A percentile compares a stretch with the other conserved stretches of the same genome.
Conservation (phyloP, 1,140 invertebrate species). For the Mercenaria mercenaria region DNA sequence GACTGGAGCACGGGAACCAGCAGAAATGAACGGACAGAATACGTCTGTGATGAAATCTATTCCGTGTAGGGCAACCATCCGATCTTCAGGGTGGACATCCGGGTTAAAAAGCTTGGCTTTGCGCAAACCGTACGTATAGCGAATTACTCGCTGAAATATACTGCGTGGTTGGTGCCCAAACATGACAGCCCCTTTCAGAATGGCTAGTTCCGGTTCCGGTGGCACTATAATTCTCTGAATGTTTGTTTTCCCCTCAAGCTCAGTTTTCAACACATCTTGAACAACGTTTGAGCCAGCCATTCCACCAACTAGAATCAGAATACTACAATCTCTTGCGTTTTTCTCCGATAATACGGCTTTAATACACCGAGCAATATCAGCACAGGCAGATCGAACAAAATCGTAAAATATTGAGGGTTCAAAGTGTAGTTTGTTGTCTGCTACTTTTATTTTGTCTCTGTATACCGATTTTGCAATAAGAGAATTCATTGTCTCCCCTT, state of each 20-base stretch:
- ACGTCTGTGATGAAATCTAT: slow-evolving; percentile 87
- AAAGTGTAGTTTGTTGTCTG: slow-evolving; percentile 60
- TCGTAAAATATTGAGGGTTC: slow-evolving; percentile 22
- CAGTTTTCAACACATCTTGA: slow-evolving; percentile 43
- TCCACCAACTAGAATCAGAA: slow-evolving; percentile 71
- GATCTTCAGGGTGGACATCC: slow-evolving; percentile 87
- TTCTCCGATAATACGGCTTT: slow-evolving; percentile 36
- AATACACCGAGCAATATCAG: slow-evolving; percentile 49
- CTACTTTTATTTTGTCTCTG: slow-evolving; percentile 55
- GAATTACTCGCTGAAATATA: slow-evolving; percentile 87
- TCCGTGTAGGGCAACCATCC: slow-evolving; percentile 86
- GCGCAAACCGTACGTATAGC: slow-evolving; percentile 88
- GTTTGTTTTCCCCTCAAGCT: slow-evolving; percentile 47
- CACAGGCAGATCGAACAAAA: slow-evolving; percentile 61
- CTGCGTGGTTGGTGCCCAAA: slow-evolving; percentile 88
- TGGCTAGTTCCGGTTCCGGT: slow-evolving; percentile 56
- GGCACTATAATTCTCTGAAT: slow-evolving; percentile 56
- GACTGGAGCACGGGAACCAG: slow-evolving; percentile 59
- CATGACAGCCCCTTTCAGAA: slow-evolving; percentile 61
- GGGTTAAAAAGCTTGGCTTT: slow-evolving; percentile 74
- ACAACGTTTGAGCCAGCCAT: slow-evolving; percentile 66
- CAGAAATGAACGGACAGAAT: slow-evolving; percentile 86
- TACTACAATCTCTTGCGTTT: slow-evolving; percentile 42
- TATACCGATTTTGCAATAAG: slow-evolving; percentile 43
- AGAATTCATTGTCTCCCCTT: slow-evolving; percentile 1